phyloP scores from a whole-genome alignment of 2,888 invertebrate genomes.

The Phyllotreta striolata region DNA sequence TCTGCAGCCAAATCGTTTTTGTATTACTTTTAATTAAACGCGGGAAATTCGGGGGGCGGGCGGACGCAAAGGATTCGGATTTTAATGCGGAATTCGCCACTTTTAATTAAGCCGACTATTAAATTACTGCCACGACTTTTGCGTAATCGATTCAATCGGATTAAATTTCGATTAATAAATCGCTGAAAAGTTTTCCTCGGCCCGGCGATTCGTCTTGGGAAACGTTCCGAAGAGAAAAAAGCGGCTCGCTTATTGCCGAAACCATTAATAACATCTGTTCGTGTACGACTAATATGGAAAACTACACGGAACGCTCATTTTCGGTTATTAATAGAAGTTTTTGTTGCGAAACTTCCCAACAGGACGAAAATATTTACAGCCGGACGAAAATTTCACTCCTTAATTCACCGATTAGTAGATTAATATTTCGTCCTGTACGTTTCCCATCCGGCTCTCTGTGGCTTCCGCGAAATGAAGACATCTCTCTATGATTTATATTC shows the following conservation, averaged over 20 bases:
- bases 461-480: conserved; percentile 46
- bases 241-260: conserved; percentile 28
- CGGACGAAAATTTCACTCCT: no score
- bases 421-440: no score
- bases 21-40: conserved; percentile 31
- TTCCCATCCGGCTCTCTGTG: no score
- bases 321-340: conserved; percentile 48
- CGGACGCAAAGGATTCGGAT: conserved; percentile 28
- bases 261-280: conserved; percentile 50
- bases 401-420: no score
- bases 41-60: conserved; percentile 24
- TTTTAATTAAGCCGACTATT: conserved; percentile 26
- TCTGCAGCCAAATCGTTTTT: conserved; percentile 28
- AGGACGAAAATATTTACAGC: no score
- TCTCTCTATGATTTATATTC: conserved; percentile 36
- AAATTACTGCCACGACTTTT: not conserved
- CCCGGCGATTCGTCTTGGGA: no score
- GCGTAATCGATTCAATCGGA: not conserved
- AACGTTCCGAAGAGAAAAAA: conserved; percentile 1
- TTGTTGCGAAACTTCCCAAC: conserved; percentile 38
- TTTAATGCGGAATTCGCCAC: conserved; percentile 15
- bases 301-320: conserved; percentile 46
- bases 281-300: conserved; percentile 31
- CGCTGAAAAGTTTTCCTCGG: conserved; percentile 2
- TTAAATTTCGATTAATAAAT: not conserved